phyloP scores from a whole-genome alignment of 2,888 invertebrate genomes.

The Nemurella pictetii region DNA sequence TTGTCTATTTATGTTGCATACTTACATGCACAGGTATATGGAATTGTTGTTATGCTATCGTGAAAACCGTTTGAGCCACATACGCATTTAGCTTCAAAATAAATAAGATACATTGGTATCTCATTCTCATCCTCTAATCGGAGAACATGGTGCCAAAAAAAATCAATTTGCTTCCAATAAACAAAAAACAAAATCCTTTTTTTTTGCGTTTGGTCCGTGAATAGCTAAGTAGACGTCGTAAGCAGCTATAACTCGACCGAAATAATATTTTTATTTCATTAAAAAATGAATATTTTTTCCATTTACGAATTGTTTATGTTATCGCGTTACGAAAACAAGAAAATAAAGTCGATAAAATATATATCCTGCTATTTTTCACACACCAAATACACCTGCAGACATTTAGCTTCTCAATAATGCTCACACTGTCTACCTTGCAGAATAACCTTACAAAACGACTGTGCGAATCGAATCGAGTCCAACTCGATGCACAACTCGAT shows the following conservation, averaged over 20 bases:
- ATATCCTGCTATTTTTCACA: not conserved
- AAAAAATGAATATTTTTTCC: not conserved
- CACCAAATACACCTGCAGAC: not conserved
- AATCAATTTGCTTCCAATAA: constrained; percentile 20
- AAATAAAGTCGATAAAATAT: not conserved
- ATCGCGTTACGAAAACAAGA: not conserved
- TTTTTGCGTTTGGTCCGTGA: not conserved
- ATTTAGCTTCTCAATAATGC: no score
- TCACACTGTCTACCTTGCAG: not conserved
- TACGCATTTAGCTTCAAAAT: not conserved
- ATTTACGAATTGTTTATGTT: not conserved
- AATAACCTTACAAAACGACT: no score
- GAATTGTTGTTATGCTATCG: not conserved
- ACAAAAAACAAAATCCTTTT: constrained; percentile 3
- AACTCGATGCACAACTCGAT: no score
- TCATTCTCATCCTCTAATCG: not conserved
- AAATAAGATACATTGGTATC: constrained; percentile 18
- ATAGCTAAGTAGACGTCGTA: not conserved
- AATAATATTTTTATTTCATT: not conserved
- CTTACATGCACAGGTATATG: not conserved
- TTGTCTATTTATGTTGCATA: not conserved
- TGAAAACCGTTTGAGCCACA: not conserved
- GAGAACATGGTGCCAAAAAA: constrained; percentile 4
- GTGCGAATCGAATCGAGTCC: no score
- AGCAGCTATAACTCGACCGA: not conserved